phyloP scores from a whole-genome alignment of 1,140 invertebrate genomes.

The Lordiphosa stackelbergi region DNA sequence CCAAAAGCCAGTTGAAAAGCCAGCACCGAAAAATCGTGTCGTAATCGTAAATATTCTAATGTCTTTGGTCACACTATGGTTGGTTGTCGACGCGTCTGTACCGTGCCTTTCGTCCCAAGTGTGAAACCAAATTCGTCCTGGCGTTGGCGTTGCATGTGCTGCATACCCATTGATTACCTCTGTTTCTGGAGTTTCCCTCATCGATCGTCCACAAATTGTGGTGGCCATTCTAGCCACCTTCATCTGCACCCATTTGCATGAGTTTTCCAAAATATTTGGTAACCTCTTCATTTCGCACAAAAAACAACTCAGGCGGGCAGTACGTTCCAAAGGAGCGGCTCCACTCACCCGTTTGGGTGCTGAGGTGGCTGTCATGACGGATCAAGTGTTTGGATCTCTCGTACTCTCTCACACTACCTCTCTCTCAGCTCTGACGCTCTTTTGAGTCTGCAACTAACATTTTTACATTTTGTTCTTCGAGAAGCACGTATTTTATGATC shows the following conservation, averaged over 20 bases:
- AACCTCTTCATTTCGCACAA: constrained; percentile 89
- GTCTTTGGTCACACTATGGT: constrained; percentile 95
- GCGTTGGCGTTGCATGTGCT: constrained; percentile 93
- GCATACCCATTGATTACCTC: constrained; percentile 88
- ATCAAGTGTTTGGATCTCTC: constrained; percentile 93
- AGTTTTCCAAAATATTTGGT: constrained; percentile 84
- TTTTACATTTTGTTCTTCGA: too few relatives aligned
- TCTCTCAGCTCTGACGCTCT: too few relatives aligned
- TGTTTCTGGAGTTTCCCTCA: constrained; percentile 81
- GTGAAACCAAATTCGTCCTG: constrained; percentile 81
- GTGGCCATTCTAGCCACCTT: constrained; percentile 82
- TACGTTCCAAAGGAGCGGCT: constrained; percentile 84
- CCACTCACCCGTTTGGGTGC: constrained; percentile 88
- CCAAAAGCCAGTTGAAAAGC: too few relatives aligned
- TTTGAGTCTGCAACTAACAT: too few relatives aligned
- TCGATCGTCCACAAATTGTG: constrained; percentile 77
- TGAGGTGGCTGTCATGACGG: constrained; percentile 91
- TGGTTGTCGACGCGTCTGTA: constrained; percentile 92
- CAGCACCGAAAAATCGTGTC: too few relatives aligned
- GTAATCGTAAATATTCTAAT: too few relatives aligned
- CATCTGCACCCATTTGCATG: constrained; percentile 91
- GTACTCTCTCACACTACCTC: too few relatives aligned
- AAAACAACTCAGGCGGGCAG: constrained; percentile 84
- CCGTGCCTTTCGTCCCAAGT: constrained; percentile 91
- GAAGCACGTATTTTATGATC: too few relatives aligned